These are phyloP conservation scores for Drosophila kanekoi DNA, from an alignment of 2,888 invertebrate species.

Conservation along the genomic window DNA sequence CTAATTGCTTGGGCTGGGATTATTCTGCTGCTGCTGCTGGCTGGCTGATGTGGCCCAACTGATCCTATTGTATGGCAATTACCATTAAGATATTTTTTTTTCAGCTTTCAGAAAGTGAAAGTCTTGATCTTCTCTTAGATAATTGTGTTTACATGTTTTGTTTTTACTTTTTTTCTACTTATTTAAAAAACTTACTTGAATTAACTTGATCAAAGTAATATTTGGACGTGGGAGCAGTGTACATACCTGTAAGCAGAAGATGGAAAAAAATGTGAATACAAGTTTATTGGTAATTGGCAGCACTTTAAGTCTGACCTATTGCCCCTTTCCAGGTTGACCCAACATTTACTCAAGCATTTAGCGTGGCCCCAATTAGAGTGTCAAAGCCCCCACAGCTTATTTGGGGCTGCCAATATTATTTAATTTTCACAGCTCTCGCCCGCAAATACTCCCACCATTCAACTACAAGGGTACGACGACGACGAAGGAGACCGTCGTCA, in stretches of 20 bases:
- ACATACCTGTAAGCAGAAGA: conserved; percentile 63
- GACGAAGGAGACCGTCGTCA: conserved; percentile 51
- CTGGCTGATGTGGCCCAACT: neutral
- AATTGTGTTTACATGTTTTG: conserved; percentile 22
- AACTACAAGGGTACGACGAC: too few species aligned
- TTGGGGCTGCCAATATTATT: conserved; percentile 74
- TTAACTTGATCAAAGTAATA: conserved; percentile 3
- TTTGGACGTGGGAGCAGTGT: conserved; percentile 6
- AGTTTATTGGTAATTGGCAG: conserved; percentile 5
- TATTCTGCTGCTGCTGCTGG: neutral
- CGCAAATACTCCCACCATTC: neutral
- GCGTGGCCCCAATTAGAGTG: conserved; percentile 61
- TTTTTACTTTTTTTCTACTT: neutral
- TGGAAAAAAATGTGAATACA: conserved; percentile 9
- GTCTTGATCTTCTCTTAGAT: conserved; percentile 40
- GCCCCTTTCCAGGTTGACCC: conserved; percentile 8
- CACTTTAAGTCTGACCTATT: conserved; percentile 41
- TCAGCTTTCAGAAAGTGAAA: conserved; percentile 46
- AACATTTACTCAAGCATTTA: conserved; percentile 40
- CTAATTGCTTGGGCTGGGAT: conserved; percentile 38
- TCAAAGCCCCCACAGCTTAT: conserved; percentile 56
- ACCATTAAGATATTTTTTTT: conserved; percentile 16
- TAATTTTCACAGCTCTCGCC: conserved; percentile 59
- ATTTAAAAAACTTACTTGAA: conserved; percentile 37
- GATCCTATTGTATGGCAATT: conserved; percentile 45